A percentile compares a stretch with the other conserved stretches of the same genome.
Evolutionary conservation across 2,797 vertebrate species (phyloP).

Genomic region (Gadopsis bispinosus): DNA sequence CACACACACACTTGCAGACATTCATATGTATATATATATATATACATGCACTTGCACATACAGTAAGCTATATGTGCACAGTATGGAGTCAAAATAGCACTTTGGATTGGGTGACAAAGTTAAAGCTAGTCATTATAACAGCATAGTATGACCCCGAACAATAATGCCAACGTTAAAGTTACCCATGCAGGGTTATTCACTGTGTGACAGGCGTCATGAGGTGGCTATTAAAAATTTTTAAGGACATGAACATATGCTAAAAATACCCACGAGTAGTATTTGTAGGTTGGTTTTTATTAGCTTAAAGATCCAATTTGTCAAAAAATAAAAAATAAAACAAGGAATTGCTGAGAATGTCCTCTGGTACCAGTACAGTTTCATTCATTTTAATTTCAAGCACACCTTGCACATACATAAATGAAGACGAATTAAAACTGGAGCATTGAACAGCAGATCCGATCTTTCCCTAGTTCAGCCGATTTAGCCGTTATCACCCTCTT

Average conservation of each 20-base stretch:
- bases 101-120: constrained; percentile 39
- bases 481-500: constrained; percentile 34
- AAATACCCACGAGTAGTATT: not conserved
- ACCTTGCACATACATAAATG: not conserved
- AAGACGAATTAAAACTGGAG: not conserved
- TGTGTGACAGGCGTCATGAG: constrained; percentile 54
- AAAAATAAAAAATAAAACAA: too few relatives aligned
- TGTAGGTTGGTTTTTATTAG: not conserved
- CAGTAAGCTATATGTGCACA: not conserved
- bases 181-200: not conserved
- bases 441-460: not conserved
- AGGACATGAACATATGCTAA: not conserved
- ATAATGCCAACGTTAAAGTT: constrained; percentile 33
- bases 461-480: not conserved
- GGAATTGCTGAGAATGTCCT: not conserved
- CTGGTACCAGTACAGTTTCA: not conserved
- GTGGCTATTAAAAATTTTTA: not conserved
- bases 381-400: not conserved
- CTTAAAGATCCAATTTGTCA: constrained; percentile 11
- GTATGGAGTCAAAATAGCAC: not conserved
- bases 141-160: not conserved
- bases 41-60: not conserved
- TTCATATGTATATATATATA: not conserved
- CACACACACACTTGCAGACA: not conserved
- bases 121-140: constrained; percentile 11